Evolutionary conservation across 2,888 invertebrate genomes (phyloP).

Genomic region (Dermolepida albohirtum): DNA sequence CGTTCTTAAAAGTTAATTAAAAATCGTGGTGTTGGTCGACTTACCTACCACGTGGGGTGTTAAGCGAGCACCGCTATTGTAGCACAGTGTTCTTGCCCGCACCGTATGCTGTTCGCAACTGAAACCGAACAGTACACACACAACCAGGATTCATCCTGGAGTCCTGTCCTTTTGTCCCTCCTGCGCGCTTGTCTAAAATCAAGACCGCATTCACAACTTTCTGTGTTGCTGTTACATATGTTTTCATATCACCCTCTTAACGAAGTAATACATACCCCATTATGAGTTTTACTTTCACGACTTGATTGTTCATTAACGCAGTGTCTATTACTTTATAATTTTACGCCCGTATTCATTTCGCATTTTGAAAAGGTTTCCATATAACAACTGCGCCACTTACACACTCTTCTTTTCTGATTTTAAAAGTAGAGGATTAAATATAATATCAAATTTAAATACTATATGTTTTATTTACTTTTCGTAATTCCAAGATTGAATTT

Average conservation of each 20-base stretch:
- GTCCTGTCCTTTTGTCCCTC: conserved; percentile 39
- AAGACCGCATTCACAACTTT: conserved; percentile 36
- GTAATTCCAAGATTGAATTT: no score
- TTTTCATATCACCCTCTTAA: conserved; percentile 36
- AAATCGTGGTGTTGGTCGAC: background rate
- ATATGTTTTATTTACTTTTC: no score
- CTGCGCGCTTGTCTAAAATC: conserved; percentile 40
- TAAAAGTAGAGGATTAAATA: no score
- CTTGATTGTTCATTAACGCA: conserved; percentile 38
- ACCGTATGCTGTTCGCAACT: conserved; percentile 30
- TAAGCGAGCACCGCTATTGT: conserved; percentile 9
- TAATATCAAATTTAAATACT: no score
- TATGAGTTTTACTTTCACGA: conserved; percentile 36
- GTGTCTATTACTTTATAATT: conserved; percentile 15
- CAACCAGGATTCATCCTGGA: conserved; percentile 26
- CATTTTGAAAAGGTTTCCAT: conserved; percentile 5
- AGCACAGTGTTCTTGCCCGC: conserved; percentile 23
- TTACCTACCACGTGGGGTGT: conserved; percentile 33
- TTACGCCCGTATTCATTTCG: conserved; percentile 23
- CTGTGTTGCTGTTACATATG: conserved; percentile 33
- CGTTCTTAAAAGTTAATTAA: conserved; percentile 27
- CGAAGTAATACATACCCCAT: conserved; percentile 35
- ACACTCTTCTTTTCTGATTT: no score
- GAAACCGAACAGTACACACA: background rate
- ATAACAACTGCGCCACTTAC: no score